A percentile compares a stretch with the other conserved stretches of the same genome.
These are phyloP conservation scores for Pavo muticus DNA, from an alignment of 2,113 vertebrate species.

Conservation along the genomic window DNA sequence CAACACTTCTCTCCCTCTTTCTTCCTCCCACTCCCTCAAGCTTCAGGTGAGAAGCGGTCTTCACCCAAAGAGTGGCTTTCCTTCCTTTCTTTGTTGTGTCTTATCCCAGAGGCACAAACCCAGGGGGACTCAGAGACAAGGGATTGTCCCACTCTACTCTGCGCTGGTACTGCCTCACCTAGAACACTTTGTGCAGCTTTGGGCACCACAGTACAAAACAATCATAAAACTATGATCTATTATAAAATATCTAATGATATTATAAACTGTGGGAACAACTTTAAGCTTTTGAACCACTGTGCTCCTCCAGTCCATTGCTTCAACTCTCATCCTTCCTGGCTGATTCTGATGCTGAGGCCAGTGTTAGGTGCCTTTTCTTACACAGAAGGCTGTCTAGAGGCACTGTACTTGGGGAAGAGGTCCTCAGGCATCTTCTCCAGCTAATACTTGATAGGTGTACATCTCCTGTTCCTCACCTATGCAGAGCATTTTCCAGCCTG, in stretches of 20 bases:
- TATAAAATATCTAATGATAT: too few relatives aligned
- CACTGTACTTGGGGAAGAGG: background rate
- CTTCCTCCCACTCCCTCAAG: background rate
- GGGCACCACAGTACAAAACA: too few relatives aligned
- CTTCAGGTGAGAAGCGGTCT: background rate
- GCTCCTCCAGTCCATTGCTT: background rate
- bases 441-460: background rate
- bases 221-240: too few relatives aligned
- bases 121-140: background rate
- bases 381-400: background rate
- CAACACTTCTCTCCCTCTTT: background rate
- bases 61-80: background rate
- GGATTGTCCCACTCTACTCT: too few relatives aligned
- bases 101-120: background rate
- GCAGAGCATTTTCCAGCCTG: background rate
- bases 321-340: background rate
- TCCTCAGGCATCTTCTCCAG: background rate
- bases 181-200: too few relatives aligned
- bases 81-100: background rate
- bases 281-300: background rate
- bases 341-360: fast-evolving
- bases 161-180: too few relatives aligned
- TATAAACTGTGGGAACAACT: background rate
- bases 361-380: background rate
- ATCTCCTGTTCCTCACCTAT: background rate